Percentiles rank a stretch among this genome's conserved stretches.
These are phyloP conservation scores for Phymorhynchus buccinoides DNA, from an alignment of 1,140 invertebrate species.

Conservation along the genomic window DNA sequence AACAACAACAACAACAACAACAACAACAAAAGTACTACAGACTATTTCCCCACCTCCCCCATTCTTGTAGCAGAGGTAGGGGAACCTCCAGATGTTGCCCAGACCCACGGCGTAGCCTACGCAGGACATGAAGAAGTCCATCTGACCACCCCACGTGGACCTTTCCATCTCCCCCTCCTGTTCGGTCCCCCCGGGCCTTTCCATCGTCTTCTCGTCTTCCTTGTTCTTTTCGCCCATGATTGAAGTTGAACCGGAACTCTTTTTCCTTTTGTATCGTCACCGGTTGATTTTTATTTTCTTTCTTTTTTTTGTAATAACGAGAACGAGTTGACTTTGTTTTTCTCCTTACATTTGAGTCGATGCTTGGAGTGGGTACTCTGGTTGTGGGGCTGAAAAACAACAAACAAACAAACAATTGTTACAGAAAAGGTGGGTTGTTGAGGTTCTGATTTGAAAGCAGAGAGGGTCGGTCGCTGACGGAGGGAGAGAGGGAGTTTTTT, in stretches of 20 bases:
- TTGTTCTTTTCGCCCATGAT: neutral
- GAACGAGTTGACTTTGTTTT: neutral
- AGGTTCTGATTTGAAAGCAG: no score
- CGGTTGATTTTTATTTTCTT: neutral
- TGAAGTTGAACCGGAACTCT: neutral
- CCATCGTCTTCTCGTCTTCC: no score
- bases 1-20: no score
- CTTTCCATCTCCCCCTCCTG: neutral
- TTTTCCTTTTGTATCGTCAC: no score
- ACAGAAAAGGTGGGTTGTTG: no score
- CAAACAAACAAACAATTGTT: no score
- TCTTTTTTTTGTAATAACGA: no score
- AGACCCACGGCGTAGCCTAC: constrained; percentile 36
- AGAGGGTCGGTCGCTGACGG: neutral
- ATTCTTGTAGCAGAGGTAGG: constrained; percentile 28
- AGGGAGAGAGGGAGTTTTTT: no score
- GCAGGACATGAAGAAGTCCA: constrained; percentile 30
- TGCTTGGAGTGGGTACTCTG: no score
- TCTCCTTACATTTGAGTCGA: neutral
- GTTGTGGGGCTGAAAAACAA: no score
- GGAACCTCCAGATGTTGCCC: constrained; percentile 43
- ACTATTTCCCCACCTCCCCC: neutral
- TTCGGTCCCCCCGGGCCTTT: neutral
- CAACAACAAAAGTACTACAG: no score
- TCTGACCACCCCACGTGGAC: neutral